A percentile compares a stretch with the other conserved stretches of the same genome.
Evolutionary conservation across 2,888 invertebrate genomes (phyloP).

Genomic region (Rambutsinella grinnellia): DNA sequence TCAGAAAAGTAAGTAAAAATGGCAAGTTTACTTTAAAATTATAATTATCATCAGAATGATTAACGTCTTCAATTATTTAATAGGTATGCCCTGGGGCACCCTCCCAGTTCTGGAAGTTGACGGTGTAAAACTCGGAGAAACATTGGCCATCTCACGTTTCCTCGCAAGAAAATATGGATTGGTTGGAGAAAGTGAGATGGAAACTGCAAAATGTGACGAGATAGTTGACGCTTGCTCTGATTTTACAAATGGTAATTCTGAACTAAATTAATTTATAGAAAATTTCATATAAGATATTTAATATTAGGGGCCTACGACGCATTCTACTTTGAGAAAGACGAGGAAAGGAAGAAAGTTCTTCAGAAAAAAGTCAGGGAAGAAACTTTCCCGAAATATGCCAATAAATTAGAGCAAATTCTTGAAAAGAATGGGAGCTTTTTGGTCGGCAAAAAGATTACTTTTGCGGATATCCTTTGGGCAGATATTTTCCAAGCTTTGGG

Average conservation of each 20-base stretch:
- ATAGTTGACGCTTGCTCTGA: constrained; percentile 5
- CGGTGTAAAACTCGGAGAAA: constrained; percentile 7
- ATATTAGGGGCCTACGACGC: not conserved
- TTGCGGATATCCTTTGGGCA: constrained; percentile 44
- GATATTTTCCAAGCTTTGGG: constrained; percentile 14
- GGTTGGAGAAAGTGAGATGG: constrained; percentile 17
- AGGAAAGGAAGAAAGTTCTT: constrained; percentile 11
- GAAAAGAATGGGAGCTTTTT: constrained; percentile 37
- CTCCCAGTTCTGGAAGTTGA: constrained; percentile 13
- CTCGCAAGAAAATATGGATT: constrained; percentile 12
- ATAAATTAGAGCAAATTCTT: constrained; percentile 20
- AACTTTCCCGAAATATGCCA: not conserved
- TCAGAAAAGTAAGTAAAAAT: too few species aligned
- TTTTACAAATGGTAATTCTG: not conserved
- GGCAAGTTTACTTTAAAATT: too few species aligned
- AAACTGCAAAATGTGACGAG: constrained; percentile 25
- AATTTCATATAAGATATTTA: too few species aligned
- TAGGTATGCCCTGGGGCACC: constrained; percentile 19
- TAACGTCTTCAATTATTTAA: too few species aligned
- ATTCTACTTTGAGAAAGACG: not conserved
- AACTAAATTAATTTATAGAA: too few species aligned
- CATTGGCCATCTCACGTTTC: constrained; percentile 7
- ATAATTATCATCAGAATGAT: too few species aligned
- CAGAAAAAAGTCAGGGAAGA: constrained; percentile 16
- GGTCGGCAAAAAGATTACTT: constrained; percentile 26